phyloP scores from a whole-genome alignment of 2,113 vertebrate species.

The Hippocampus guttulatus region DNA sequence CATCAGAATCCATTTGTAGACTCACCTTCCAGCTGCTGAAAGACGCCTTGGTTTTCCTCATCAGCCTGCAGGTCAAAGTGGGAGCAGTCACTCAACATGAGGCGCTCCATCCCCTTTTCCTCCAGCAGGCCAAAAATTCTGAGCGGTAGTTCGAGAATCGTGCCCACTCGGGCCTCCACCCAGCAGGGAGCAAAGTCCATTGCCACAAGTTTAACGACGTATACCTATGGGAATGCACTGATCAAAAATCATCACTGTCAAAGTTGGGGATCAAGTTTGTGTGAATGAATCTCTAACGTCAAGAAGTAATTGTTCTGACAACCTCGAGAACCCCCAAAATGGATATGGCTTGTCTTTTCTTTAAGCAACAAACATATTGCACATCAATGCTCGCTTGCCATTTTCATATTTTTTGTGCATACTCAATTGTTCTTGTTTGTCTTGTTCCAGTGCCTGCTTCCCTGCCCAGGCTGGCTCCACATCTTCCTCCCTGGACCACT shows the following conservation, averaged over 20 bases:
- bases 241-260: background rate
- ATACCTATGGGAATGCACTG: constrained; percentile 72
- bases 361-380: no score
- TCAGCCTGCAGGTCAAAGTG: constrained; percentile 83
- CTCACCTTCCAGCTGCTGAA: constrained; percentile 79
- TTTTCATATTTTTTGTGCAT: no score
- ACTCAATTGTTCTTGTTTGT: no score
- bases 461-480: no score
- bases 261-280: background rate
- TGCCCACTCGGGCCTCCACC: constrained; percentile 82
- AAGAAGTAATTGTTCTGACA: background rate
- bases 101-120: constrained; percentile 57
- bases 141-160: constrained; percentile 83
- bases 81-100: constrained; percentile 88
- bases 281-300: background rate
- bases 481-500: no score
- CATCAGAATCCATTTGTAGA: background rate
- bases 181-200: constrained; percentile 87
- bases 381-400: no score
- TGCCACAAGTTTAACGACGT: constrained; percentile 83
- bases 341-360: no score
- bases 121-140: constrained; percentile 77
- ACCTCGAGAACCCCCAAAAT: no score
- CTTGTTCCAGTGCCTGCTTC: no score
- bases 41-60: constrained; percentile 81